These are phyloP conservation scores for Talpa occidentalis DNA, from an alignment of 2,113 vertebrate genomes.

Conservation along the genomic window DNA sequence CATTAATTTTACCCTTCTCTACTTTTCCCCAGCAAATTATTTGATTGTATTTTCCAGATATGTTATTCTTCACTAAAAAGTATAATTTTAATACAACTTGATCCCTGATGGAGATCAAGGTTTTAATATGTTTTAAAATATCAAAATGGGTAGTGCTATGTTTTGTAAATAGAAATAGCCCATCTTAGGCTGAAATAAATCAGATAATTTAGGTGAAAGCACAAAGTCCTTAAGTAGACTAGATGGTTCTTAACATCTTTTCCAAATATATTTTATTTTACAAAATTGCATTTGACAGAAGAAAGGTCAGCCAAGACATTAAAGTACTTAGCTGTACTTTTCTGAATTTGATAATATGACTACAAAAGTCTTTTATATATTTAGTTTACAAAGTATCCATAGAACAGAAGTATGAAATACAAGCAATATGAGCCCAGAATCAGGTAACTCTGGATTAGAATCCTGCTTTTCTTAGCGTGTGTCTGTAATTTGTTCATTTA, in stretches of 20 bases:
- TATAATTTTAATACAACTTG: not conserved
- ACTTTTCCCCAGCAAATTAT: not conserved
- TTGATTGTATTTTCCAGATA: not conserved
- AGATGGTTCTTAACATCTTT: not conserved
- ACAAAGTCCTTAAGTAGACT: not conserved
- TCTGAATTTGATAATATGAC: not conserved
- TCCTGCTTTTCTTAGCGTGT: not conserved
- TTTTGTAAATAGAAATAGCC: not conserved
- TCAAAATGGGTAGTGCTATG: not conserved
- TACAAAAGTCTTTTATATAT: not conserved
- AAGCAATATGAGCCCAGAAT: not conserved
- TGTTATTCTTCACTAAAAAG: not conserved
- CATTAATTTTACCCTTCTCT: not conserved
- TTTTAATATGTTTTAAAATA: conserved; percentile 1
- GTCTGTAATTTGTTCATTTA: not conserved
- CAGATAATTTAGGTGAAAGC: not conserved
- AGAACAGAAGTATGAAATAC: not conserved
- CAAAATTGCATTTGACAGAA: not conserved
- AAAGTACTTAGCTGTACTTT: not conserved
- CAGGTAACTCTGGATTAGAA: not conserved
- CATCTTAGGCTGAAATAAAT: not conserved
- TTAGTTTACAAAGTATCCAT: not conserved
- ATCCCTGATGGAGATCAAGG: not conserved
- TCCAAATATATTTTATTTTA: not conserved
- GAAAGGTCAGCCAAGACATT: not conserved